Evolutionary conservation across 64 coral and sea anemone genomes (phyloP).

Genomic region (Actinia equina): DNA sequence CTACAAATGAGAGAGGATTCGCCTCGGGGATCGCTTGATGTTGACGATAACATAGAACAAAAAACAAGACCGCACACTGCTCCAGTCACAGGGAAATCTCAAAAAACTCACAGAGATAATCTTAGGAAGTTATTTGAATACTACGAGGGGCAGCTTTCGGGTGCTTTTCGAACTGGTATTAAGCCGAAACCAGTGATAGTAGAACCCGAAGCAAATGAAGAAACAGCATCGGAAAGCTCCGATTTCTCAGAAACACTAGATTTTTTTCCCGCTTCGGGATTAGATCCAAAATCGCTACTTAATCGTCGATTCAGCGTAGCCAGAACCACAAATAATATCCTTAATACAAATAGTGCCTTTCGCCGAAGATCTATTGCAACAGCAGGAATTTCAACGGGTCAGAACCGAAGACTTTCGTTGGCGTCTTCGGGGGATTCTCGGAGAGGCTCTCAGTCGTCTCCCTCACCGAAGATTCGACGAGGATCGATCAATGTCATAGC

Average conservation of each 20-base stretch:
- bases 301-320: slow-evolving; percentile 58
- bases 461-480: slow-evolving; percentile 48
- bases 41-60: slow-evolving; percentile 9
- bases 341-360: slow-evolving; percentile 26
- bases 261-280: not conserved
- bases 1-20: slow-evolving; percentile 27
- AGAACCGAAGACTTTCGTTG: slow-evolving; percentile 30
- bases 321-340: slow-evolving; percentile 30
- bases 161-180: slow-evolving; percentile 41
- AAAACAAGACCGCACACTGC: slow-evolving; percentile 57
- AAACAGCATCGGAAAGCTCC: slow-evolving; percentile 16
- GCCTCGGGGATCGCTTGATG: not conserved
- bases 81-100: not conserved
- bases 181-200: slow-evolving; percentile 39
- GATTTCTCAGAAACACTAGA: slow-evolving; percentile 44
- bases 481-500: slow-evolving; percentile 54
- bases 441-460: slow-evolving; percentile 15
- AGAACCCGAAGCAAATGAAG: not conserved
- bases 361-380: slow-evolving; percentile 64
- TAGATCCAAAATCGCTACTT: not conserved
- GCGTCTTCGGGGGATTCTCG: not conserved
- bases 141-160: slow-evolving; percentile 59
- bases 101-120: slow-evolving; percentile 45
- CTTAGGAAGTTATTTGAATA: slow-evolving; percentile 44
- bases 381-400: not conserved